Percentiles rank a stretch among this genome's conserved stretches.
Evolutionary conservation across 2,113 vertebrate genomes (phyloP).

Genomic region (Gadus chalcogrammus): DNA sequence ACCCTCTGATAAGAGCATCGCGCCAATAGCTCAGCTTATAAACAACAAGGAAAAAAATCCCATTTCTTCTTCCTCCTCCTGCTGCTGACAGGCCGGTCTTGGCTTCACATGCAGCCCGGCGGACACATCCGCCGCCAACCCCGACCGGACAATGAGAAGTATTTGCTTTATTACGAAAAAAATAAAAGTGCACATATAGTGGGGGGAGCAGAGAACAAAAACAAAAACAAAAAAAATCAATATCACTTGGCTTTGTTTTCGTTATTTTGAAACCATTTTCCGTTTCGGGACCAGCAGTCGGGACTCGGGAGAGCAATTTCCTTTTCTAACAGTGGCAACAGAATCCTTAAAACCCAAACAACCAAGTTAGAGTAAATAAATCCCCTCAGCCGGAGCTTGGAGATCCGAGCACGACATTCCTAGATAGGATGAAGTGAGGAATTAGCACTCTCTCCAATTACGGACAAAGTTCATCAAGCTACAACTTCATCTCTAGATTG

Average conservation of each 20-base stretch:
- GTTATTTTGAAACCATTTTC: slow-evolving; percentile 53
- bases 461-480: slow-evolving; percentile 34
- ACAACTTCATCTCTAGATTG: not conserved
- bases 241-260: slow-evolving; percentile 47
- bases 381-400: slow-evolving; percentile 42
- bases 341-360: slow-evolving; percentile 64
- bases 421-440: slow-evolving; percentile 27
- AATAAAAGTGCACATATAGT: slow-evolving; percentile 18
- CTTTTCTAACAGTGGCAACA: slow-evolving; percentile 43
- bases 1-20: slow-evolving; percentile 42
- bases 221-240: slow-evolving; percentile 16
- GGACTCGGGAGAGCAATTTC: slow-evolving; percentile 56
- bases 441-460: slow-evolving; percentile 24
- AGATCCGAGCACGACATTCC: slow-evolving; percentile 37
- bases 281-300: slow-evolving; percentile 45
- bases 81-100: slow-evolving; percentile 22
- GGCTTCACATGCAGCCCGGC: not conserved
- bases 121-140: not conserved
- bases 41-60: not conserved
- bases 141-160: slow-evolving; percentile 14
- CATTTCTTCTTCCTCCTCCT: slow-evolving; percentile 8
- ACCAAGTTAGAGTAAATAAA: slow-evolving; percentile 62
- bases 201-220: not conserved
- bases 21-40: slow-evolving; percentile 16
- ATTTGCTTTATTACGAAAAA: slow-evolving; percentile 5